A percentile compares a stretch with the other conserved stretches of the same genome.
Conservation (phyloP, 2,888 invertebrate species). For the Campoplex nolae region DNA sequence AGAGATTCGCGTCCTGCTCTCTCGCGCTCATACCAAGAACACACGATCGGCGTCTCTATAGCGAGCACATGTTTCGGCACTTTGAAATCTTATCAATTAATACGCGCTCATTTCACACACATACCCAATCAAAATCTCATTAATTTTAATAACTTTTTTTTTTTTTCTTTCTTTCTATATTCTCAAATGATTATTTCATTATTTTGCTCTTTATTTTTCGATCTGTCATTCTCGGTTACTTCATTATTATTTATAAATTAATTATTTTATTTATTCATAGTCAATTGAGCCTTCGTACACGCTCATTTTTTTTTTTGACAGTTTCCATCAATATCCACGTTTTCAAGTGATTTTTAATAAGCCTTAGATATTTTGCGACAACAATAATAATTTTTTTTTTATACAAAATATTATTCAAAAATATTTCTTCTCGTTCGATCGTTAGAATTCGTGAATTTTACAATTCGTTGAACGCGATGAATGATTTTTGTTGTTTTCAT, state of each 20-base stretch:
- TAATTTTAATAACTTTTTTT: background rate
- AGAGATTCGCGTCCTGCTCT: constrained; percentile 33
- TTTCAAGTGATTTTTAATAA: background rate
- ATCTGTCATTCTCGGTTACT: background rate
- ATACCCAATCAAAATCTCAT: background rate
- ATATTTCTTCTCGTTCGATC: background rate
- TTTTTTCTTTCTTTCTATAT: background rate
- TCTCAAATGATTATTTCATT: background rate
- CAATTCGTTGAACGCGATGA: background rate
- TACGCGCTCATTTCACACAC: background rate
- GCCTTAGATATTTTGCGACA: background rate
- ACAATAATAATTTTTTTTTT: background rate
- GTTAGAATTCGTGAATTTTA: background rate
- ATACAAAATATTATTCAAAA: background rate
- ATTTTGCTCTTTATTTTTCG: background rate
- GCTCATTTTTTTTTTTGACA: too few relatives aligned
- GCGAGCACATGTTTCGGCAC: constrained; percentile 39
- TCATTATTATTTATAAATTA: background rate
- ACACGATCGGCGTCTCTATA: constrained; percentile 42
- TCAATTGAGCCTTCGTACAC: too few relatives aligned
- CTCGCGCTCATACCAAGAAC: constrained; percentile 15
- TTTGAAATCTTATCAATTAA: background rate
- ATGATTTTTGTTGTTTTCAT: background rate
- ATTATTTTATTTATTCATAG: background rate
- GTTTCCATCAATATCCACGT: background rate